These are phyloP conservation scores for Margaritifera margaritifera DNA, from an alignment of 2,888 invertebrate genomes.

Conservation along the genomic window DNA sequence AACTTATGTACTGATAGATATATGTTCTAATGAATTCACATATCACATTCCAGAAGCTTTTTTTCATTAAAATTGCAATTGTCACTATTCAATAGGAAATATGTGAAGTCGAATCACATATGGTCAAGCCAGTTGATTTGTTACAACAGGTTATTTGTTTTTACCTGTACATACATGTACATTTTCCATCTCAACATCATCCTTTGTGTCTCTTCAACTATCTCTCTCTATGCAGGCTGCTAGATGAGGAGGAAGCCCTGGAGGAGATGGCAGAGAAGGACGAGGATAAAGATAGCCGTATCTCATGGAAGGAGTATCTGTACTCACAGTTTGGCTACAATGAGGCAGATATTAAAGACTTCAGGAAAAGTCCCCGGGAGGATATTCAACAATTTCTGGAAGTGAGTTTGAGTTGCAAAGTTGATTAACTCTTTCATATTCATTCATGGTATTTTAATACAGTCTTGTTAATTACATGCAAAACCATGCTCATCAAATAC, in stretches of 20 bases:
- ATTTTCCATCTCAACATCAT: neutral
- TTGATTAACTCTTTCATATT: neutral
- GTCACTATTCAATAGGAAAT: no score
- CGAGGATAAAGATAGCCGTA: constrained; percentile 83
- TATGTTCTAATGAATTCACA: no score
- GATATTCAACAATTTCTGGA: constrained; percentile 50
- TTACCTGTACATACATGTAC: neutral
- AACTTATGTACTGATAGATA: no score
- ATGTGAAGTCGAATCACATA: no score
- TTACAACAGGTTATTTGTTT: neutral
- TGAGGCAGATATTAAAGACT: constrained; percentile 71
- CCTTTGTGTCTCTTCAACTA: neutral
- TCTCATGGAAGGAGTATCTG: constrained; percentile 94
- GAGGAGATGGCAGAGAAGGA: constrained; percentile 90
- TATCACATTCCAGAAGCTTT: no score
- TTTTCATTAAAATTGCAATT: no score
- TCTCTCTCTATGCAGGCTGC: constrained; percentile 40
- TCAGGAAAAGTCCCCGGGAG: constrained; percentile 47
- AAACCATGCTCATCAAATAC: neutral
- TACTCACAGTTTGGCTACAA: constrained; percentile 88
- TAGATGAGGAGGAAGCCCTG: constrained; percentile 83
- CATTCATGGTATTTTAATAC: neutral
- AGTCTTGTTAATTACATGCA: neutral
- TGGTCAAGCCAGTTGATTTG: no score
- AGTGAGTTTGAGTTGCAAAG: constrained; percentile 31